Conservation (phyloP, 2,113 vertebrate species). For the Bufo bufo region DNA sequence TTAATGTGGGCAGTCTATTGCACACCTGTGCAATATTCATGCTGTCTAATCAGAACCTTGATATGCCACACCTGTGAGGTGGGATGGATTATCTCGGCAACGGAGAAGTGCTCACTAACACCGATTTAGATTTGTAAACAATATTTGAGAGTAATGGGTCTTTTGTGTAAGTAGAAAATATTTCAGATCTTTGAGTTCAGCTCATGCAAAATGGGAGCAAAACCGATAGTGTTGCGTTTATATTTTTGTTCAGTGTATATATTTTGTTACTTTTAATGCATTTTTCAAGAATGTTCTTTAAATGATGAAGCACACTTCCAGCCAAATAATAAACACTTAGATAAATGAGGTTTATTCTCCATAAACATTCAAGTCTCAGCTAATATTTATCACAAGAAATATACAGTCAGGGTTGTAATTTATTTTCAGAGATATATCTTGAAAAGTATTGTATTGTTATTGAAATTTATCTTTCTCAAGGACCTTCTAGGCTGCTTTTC, state of each 20-base stretch:
- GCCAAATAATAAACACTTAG: constrained; percentile 57
- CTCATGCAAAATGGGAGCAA: too few relatives aligned
- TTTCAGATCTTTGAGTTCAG: too few relatives aligned
- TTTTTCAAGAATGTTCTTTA: constrained; percentile 33
- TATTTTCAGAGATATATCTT: constrained; percentile 57
- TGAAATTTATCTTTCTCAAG: constrained; percentile 58
- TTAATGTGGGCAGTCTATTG: too few relatives aligned
- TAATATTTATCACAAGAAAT: constrained; percentile 58
- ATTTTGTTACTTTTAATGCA: constrained; percentile 49
- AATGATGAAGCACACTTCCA: constrained; percentile 46
- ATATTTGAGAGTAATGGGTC: too few relatives aligned
- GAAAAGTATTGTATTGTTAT: constrained; percentile 57
- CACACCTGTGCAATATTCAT: too few relatives aligned
- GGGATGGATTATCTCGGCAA: too few relatives aligned
- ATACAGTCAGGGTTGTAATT: constrained; percentile 47
- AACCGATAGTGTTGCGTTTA: too few relatives aligned
- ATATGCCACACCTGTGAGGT: too few relatives aligned
- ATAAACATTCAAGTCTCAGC: constrained; percentile 47
- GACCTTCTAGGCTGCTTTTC: constrained; percentile 48
- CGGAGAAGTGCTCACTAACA: too few relatives aligned
- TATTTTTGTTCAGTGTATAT: constrained; percentile 37
- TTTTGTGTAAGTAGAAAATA: too few relatives aligned
- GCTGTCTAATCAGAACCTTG: too few relatives aligned
- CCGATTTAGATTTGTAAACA: too few relatives aligned
- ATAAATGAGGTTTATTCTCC: constrained; percentile 55